Evolutionary conservation across 2,888 invertebrate species (phyloP), one percentile per base, ranked within the genome.

Genomic region (Leptopilina drosophilae): DNA sequence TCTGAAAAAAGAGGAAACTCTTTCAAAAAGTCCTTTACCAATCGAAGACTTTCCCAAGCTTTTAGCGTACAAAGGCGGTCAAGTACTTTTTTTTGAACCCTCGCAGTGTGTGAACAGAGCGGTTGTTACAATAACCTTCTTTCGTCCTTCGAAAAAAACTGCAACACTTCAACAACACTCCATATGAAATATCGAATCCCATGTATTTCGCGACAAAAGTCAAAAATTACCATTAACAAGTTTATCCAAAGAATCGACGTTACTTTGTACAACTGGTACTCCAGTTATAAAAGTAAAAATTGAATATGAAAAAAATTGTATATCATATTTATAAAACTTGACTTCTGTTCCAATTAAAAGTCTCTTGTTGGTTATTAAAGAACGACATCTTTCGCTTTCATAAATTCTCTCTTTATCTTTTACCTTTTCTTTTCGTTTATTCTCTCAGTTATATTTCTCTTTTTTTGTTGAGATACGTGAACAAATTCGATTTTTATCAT

Each of bases 91-190:
- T 81, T 42, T 78, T 83, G 80, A 79, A 77, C 87, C 85, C 87
- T 84, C 85, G 77, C 80, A 85, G 86, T 88, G 87, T 87, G 88
- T 87, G 89, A 88, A 87, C 86, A 85, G 85, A 84, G 87, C 82
- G 89, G 88, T 88, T 80, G 87, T 83, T 88, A 89, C 90, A 90
- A 88, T 89, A 89, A 89, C 87, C 84, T 81, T 82, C 77, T 84
- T 81, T 64, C 78, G 83, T 86, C 83, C 85, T 83, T 79, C 81
- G 87, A 88, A 87, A 66, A 83, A 88, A 87, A 84, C 81, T 82
- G 83, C 82, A 87, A 86, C 83, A 69, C 15, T 33, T 88, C 85
- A 82, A 89, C 89, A 84, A 83, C 85, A 81, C 85, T 87, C 84
- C 82, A 87, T 33, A 49, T 49, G 49, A 49, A 73, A 73, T 56